Conservation (phyloP, 2,888 invertebrate species). For the Pantelozetes paolii region DNA sequence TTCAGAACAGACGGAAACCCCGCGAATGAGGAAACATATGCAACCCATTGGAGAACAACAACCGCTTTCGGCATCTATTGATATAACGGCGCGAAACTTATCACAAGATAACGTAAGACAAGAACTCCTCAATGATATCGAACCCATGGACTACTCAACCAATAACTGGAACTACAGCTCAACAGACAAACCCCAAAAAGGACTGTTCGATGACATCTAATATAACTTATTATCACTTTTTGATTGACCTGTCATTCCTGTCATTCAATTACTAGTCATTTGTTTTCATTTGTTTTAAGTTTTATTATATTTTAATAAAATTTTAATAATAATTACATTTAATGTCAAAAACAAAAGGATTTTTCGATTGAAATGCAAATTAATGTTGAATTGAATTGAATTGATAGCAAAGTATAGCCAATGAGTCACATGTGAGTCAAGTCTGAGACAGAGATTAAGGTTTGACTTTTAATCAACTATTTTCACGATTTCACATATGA, state of each 20-base stretch:
- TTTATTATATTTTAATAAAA: neutral
- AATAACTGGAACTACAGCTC: constrained; percentile 54
- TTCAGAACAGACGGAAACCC: constrained; percentile 5
- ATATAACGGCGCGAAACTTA: neutral
- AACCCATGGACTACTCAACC: constrained; percentile 55
- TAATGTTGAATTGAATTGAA: neutral
- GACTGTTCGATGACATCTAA: constrained; percentile 76
- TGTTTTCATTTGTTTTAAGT: neutral
- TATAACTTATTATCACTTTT: neutral
- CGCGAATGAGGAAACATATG: neutral
- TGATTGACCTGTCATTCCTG: neutral
- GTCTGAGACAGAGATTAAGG: too few species aligned
- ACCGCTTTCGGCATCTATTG: neutral
- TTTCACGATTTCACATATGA: too few species aligned
- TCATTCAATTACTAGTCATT: constrained; percentile 14
- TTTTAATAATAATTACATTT: constrained; percentile 10
- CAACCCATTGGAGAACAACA: constrained; percentile 4
- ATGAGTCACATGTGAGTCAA: too few species aligned
- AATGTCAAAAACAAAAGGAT: constrained; percentile 13
- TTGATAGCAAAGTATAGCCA: neutral
- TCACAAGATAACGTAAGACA: constrained; percentile 45
- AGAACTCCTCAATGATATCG: constrained; percentile 61
- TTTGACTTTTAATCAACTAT: too few species aligned
- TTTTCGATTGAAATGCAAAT: neutral
- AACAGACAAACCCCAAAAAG: constrained; percentile 66